phyloP scores from a whole-genome alignment of 2,888 invertebrate genomes.

The Hemaris fuciformis region DNA sequence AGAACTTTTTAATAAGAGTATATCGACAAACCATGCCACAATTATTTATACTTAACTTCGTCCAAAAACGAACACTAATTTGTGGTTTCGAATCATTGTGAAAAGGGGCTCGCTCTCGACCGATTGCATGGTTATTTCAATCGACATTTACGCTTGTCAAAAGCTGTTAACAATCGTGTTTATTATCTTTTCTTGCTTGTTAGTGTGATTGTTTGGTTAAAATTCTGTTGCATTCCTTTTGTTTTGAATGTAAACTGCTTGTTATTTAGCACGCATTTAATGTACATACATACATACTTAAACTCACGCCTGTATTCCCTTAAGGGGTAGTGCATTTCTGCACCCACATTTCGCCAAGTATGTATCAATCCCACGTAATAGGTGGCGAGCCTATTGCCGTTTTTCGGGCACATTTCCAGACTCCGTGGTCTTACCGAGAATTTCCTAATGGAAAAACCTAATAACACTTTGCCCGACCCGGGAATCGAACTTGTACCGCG shows the following conservation, averaged over 20 bases:
- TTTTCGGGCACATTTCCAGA: too few relatives aligned
- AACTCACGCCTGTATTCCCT: too few relatives aligned
- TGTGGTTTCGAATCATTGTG: slow-evolving; percentile 49
- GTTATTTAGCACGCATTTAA: neutral
- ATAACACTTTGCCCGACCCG: too few relatives aligned
- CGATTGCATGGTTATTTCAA: slow-evolving; percentile 38
- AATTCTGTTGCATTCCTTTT: neutral
- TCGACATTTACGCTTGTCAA: slow-evolving; percentile 19
- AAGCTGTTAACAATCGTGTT: slow-evolving; percentile 10
- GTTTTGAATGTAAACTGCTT: neutral
- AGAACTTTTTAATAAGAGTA: neutral
- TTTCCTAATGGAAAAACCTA: too few relatives aligned
- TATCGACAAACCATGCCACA: neutral
- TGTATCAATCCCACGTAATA: too few relatives aligned
- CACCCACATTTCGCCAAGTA: too few relatives aligned
- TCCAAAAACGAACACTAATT: slow-evolving; percentile 44
- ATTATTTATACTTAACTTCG: slow-evolving; percentile 17
- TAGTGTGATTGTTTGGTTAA: neutral
- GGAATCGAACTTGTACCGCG: too few relatives aligned
- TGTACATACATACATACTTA: too few relatives aligned
- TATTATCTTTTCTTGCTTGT: slow-evolving; percentile 10
- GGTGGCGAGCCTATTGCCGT: too few relatives aligned
- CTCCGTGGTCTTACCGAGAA: too few relatives aligned
- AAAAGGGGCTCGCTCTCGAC: slow-evolving; percentile 43
- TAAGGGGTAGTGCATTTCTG: too few relatives aligned